A percentile compares a stretch with the other conserved stretches of the same genome.
These are phyloP conservation scores for Aspidapion aeneum DNA, from an alignment of 2,888 invertebrate genomes.

Conservation along the genomic window DNA sequence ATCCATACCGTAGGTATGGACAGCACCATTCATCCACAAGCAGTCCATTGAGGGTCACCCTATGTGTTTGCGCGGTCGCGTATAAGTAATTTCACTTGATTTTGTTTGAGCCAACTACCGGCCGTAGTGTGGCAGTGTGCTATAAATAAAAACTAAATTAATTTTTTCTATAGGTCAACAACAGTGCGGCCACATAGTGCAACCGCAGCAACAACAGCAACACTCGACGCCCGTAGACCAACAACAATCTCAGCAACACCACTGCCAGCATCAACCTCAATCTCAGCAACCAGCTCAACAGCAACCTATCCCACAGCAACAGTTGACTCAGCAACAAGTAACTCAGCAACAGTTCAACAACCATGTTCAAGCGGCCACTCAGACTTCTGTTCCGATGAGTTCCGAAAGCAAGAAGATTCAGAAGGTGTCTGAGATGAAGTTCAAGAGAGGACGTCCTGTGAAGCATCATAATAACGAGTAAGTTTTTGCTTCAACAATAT, in stretches of 20 bases:
- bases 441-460: constrained; percentile 44
- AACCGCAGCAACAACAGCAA: constrained; percentile 23
- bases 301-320: constrained; percentile 32
- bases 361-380: constrained; percentile 61
- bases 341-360: constrained; percentile 29
- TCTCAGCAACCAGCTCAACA: constrained; percentile 41
- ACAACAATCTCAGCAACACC: constrained; percentile 9
- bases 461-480: constrained; percentile 49
- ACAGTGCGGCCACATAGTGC: constrained; percentile 51
- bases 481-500: no score
- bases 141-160: no score
- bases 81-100: no score
- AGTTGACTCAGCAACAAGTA: constrained; percentile 25
- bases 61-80: no score
- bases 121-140: no score
- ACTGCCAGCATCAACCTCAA: constrained; percentile 37
- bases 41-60: no score
- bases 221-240: constrained; percentile 25
- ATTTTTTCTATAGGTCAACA: constrained; percentile 17
- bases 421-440: constrained; percentile 40
- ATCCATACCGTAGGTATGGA: no score
- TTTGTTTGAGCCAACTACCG: no score
- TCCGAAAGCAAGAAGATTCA: constrained; percentile 39
- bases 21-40: no score
- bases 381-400: constrained; percentile 34